These are phyloP conservation scores for Epinotia ramella DNA, from an alignment of 2,888 invertebrate genomes.

Conservation along the genomic window DNA sequence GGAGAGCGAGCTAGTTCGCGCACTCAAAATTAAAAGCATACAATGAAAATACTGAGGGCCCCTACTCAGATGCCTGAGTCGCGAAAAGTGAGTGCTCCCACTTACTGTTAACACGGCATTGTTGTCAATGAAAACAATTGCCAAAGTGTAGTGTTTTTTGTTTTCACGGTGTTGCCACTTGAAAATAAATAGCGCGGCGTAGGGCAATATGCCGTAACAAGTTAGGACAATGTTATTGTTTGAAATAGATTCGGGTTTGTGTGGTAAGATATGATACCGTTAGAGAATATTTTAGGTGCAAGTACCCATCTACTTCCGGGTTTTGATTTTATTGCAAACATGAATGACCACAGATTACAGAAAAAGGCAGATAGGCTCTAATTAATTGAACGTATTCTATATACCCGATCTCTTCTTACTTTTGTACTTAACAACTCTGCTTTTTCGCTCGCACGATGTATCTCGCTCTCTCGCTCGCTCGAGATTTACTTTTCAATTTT, in stretches of 20 bases:
- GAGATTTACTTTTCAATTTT: too few species aligned
- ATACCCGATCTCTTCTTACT: too few species aligned
- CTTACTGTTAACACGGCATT: conserved; percentile 81
- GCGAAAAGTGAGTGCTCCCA: conserved; percentile 82
- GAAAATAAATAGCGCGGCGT: conserved; percentile 82
- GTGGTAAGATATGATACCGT: neutral
- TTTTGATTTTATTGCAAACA: neutral
- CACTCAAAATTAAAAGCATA: conserved; percentile 88
- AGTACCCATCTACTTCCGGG: neutral
- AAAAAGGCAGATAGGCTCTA: too few species aligned
- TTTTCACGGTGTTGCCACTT: conserved; percentile 84
- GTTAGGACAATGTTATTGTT: conserved; percentile 78
- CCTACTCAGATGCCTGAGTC: conserved; percentile 81
- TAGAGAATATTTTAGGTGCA: neutral
- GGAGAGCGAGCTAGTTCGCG: conserved; percentile 86
- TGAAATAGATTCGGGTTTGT: conserved; percentile 62
- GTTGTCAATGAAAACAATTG: conserved; percentile 84
- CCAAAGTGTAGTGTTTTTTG: conserved; percentile 77
- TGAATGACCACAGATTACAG: too few species aligned
- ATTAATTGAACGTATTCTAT: too few species aligned
- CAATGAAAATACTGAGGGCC: conserved; percentile 86
- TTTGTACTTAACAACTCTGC: too few species aligned
- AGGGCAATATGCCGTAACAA: conserved; percentile 81
- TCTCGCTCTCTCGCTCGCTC: too few species aligned
- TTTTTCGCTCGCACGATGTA: too few species aligned